Evolutionary conservation across 1,140 invertebrate genomes (phyloP).

Genomic region (Anastatus disparis): DNA sequence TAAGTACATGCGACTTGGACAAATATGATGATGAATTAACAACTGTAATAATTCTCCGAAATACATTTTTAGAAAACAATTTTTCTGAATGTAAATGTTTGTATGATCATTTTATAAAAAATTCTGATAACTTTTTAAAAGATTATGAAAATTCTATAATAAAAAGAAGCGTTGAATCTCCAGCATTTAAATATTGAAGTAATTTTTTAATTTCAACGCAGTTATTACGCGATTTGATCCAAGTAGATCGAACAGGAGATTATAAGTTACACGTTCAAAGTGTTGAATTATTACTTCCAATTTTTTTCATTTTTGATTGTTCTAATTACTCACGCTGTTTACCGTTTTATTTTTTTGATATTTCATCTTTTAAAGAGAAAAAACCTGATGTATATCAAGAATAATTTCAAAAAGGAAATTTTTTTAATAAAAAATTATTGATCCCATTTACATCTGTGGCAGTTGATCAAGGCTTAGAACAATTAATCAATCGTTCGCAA

Average conservation of each 20-base stretch:
- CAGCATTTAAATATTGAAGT: constrained; percentile 1
- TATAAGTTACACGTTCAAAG: constrained; percentile 28
- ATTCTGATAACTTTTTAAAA: not conserved
- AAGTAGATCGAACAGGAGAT: constrained; percentile 29
- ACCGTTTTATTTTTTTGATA: constrained; percentile 26
- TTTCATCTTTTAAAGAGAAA: not conserved
- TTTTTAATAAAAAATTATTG: not conserved
- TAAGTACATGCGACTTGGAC: not conserved
- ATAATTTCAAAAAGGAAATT: constrained; percentile 2
- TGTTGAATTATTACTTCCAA: constrained; percentile 14
- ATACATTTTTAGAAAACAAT: not conserved
- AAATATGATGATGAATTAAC: constrained; percentile 4
- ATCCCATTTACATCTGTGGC: not conserved
- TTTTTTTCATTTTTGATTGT: constrained; percentile 28
- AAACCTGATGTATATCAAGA: not conserved
- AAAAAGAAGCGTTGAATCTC: not conserved
- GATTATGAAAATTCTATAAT: not conserved
- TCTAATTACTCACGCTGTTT: constrained; percentile 39
- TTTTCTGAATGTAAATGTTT: not conserved
- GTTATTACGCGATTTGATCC: constrained; percentile 22
- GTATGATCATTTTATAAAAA: not conserved
- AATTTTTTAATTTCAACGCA: not conserved
- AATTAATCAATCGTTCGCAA: constrained; percentile 6
- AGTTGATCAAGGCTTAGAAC: constrained; percentile 3
- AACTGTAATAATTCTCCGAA: not conserved